Percentiles rank a stretch among this genome's conserved stretches.
Evolutionary conservation across 2,113 vertebrate genomes (phyloP).

Genomic region (Macquaria ambigua): DNA sequence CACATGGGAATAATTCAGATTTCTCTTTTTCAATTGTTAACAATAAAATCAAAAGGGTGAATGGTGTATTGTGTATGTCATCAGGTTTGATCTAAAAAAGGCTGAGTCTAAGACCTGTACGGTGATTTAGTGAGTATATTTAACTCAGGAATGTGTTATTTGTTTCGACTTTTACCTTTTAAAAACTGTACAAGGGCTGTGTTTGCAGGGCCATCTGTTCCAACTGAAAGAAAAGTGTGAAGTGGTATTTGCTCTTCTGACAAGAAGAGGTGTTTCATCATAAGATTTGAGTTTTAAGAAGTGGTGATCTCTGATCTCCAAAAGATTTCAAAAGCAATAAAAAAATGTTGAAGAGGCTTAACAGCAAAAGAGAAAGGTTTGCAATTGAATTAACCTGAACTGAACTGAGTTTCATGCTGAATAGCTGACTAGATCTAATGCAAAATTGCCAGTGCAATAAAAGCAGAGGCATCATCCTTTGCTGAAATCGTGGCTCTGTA

Average conservation of each 20-base stretch:
- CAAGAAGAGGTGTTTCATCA: background rate
- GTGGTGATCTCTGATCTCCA: background rate
- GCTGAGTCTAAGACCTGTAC: too few species aligned
- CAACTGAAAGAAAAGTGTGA: background rate
- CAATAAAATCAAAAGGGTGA: too few species aligned
- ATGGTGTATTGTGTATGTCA: background rate
- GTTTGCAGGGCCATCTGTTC: background rate
- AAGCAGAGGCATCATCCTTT: background rate
- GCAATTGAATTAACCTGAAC: background rate
- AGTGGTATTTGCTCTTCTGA: background rate
- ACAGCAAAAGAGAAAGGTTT: background rate
- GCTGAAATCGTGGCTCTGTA: constrained; percentile 4
- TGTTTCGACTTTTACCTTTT: background rate
- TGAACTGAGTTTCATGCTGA: background rate
- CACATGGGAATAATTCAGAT: background rate
- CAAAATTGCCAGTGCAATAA: background rate
- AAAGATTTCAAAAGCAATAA: background rate
- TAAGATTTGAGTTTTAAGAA: background rate
- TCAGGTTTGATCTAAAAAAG: background rate
- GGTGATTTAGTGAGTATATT: background rate
- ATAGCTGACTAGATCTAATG: background rate
- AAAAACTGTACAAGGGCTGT: background rate
- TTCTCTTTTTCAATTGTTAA: background rate
- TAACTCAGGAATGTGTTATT: background rate
- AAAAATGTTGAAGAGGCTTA: background rate